Evolutionary conservation across 2,113 vertebrate genomes (phyloP), one percentile per base, ranked within the genome.

Genomic region (Hoplias malabaricus): DNA sequence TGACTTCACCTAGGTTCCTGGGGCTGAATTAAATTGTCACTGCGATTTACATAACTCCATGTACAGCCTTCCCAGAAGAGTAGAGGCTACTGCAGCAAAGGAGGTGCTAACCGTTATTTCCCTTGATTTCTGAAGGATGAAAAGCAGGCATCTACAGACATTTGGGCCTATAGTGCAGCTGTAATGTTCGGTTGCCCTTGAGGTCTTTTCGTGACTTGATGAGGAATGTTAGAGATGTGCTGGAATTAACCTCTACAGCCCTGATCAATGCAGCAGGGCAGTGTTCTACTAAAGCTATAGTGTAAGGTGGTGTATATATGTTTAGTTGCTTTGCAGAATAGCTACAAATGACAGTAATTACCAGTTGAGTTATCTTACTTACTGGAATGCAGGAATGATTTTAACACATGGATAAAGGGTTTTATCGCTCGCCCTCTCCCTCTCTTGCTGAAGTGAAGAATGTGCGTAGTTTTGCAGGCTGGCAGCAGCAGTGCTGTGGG

Each of bases 401-500:
- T 27, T 29, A 59, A 29, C 27, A 59, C 16, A 42, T 43, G 13
- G 36, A 42, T 43, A 48, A n/a, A 50, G 21, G 54, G 23, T 46
- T 73, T 73, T 62, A 19, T 53, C 27, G 23, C 23, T 50, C 14
- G 13, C 10, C 23, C 62, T 29, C 50, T 10, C 33, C 40, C 61
- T 16, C 33, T 66, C 27, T n/a, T 16, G 48, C 29, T 16, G 57
- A 16, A 16, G 27, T 59, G 57, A 61, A 29, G 13, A 21, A 31
- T 31, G 57, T 16, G 12, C 5, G 57, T 5, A 54, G 46, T 67
- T 23, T 29, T 48, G 50, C 53, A 68, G 50, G 40, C 75, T 68
- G 63, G 34, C 63, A 66, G 59, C 33, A 66, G 23, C 65, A 25
- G 34, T 43, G 50, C 74, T 69, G 48, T 68, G 63, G 74, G 63